Conservation (phyloP, 2,888 invertebrate species). For the Amorpha juglandis region DNA sequence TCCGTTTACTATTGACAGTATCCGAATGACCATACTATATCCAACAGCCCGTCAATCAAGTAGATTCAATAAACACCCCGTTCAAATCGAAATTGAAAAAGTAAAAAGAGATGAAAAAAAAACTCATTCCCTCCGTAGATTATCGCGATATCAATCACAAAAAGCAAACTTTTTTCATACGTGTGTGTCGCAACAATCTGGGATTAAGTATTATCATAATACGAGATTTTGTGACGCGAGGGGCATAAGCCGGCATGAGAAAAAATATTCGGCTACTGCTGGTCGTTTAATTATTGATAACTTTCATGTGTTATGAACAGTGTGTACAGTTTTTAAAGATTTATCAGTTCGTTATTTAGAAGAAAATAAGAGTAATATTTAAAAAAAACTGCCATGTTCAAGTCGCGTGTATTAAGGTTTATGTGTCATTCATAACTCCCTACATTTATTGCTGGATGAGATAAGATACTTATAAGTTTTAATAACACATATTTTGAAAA, state of each 20-base stretch:
- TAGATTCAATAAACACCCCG: conserved; percentile 1
- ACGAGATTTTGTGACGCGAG: conserved; percentile 38
- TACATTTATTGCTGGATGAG: too few species aligned
- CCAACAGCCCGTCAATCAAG: not conserved
- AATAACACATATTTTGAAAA: too few species aligned
- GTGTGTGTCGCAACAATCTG: conserved; percentile 38
- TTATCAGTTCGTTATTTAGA: not conserved
- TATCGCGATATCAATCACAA: conserved; percentile 23
- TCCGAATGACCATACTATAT: not conserved
- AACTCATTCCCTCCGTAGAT: conserved; percentile 12
- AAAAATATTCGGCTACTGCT: conserved; percentile 21
- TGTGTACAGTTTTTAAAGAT: not conserved
- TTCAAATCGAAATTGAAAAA: not conserved
- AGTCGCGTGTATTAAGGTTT: too few species aligned
- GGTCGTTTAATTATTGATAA: conserved; percentile 19
- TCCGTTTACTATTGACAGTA: too few species aligned
- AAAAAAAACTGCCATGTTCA: too few species aligned
- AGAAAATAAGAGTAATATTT: not conserved
- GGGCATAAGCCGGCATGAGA: conserved; percentile 40
- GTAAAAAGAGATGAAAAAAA: conserved; percentile 1
- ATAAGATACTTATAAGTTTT: too few species aligned
- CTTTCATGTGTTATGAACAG: not conserved
- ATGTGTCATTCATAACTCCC: too few species aligned
- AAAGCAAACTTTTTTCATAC: conserved; percentile 30
- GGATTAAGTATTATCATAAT: conserved; percentile 48